Percentiles rank a stretch among this genome's conserved stretches.
Evolutionary conservation across 37 sponge, comb jelly and placozoan species (phyloP).

Genomic region (Diacarnus erythraeanus): DNA sequence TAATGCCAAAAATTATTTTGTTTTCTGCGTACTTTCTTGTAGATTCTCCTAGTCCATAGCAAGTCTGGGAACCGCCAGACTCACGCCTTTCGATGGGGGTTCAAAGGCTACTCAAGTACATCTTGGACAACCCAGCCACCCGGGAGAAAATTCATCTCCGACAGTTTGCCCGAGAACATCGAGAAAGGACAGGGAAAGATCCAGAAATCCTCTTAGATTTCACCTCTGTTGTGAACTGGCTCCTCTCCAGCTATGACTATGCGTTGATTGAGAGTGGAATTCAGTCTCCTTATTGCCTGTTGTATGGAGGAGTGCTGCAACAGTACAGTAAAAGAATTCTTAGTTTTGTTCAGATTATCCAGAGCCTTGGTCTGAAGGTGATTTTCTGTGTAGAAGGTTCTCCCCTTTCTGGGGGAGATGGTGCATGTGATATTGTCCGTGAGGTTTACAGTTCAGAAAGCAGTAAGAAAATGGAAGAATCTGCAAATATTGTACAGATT

Average conservation of each 20-base stretch:
- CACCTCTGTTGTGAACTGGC: conserved; percentile 16
- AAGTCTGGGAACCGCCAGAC: no score
- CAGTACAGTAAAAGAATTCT: conserved; percentile 15
- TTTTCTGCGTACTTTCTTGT: no score
- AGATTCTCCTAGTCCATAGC: no score
- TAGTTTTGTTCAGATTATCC: conserved; percentile 47
- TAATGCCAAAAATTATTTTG: no score
- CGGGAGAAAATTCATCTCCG: conserved; percentile 18
- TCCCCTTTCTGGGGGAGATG: not conserved
- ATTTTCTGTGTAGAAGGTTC: conserved; percentile 53
- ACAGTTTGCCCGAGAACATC: conserved; percentile 6
- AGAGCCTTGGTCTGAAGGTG: conserved; percentile 26
- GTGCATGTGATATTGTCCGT: not conserved
- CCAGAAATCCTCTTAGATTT: conserved; percentile 37
- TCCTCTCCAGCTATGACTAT: conserved; percentile 6
- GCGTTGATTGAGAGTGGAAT: conserved; percentile 5
- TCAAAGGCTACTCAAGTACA: conserved; percentile 18
- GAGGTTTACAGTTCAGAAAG: not conserved
- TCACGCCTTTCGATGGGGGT: no score
- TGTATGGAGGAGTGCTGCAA: conserved; percentile 44
- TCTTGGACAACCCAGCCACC: conserved; percentile 16
- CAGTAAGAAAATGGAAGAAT: not conserved
- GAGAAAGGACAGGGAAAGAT: conserved; percentile 12
- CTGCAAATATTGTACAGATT: conserved; percentile 26
- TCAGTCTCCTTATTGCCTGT: conserved; percentile 31